These are phyloP conservation scores for Sphaerodactylus townsendi DNA, from an alignment of 2,113 vertebrate species.

Conservation along the genomic window DNA sequence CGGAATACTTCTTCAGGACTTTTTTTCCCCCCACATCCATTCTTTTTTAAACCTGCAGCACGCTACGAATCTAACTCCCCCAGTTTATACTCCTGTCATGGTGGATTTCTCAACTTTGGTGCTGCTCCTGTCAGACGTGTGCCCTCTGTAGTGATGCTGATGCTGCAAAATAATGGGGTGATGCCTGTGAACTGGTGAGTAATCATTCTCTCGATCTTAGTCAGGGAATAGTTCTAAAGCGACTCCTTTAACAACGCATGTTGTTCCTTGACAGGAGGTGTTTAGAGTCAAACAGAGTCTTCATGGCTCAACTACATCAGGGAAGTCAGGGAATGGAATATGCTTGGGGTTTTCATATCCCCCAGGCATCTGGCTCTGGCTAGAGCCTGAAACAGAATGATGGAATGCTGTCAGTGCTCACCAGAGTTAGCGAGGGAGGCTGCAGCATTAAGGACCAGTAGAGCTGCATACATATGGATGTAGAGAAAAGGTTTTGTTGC, in stretches of 20 bases:
- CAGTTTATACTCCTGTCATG: slow-evolving; percentile 76
- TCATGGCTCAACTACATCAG: neutral
- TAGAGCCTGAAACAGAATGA: neutral
- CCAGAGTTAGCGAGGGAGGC: neutral
- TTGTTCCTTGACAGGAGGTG: neutral
- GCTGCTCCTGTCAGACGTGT: slow-evolving; percentile 79
- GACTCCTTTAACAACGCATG: neutral
- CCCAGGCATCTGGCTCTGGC: neutral
- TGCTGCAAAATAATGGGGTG: slow-evolving; percentile 83
- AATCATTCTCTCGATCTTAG: neutral
- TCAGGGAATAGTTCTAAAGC: neutral
- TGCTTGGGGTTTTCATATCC: neutral
- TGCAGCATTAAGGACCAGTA: neutral
- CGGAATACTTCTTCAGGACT: neutral
- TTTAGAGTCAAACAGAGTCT: neutral
- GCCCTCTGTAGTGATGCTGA: slow-evolving; percentile 77
- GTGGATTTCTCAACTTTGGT: slow-evolving; percentile 89
- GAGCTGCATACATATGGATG: neutral
- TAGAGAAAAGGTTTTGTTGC: neutral
- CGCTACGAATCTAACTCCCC: slow-evolving; percentile 68
- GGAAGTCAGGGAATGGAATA: neutral
- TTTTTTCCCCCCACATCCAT: neutral
- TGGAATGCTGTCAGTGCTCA: neutral
- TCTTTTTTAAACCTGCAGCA: slow-evolving; percentile 65
- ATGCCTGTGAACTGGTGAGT: slow-evolving; percentile 87